phyloP scores from a whole-genome alignment of 1,140 invertebrate genomes.

The Atopsyche davidsoni region DNA sequence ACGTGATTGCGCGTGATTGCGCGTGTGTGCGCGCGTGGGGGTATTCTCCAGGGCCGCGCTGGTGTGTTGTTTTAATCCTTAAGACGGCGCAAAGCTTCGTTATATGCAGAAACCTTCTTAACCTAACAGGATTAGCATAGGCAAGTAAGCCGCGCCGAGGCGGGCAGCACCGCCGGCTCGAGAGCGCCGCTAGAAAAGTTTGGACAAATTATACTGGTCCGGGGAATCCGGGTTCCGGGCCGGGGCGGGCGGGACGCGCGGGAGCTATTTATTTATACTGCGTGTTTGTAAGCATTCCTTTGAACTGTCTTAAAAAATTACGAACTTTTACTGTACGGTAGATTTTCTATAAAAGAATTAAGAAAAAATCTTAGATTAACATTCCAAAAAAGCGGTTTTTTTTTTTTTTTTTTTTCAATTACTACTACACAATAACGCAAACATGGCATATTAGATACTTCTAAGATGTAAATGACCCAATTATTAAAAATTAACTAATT shows the following conservation, averaged over 20 bases:
- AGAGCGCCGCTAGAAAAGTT: neutral
- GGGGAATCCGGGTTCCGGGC: neutral
- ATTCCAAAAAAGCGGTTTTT: no score
- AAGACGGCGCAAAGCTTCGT: constrained; percentile 56
- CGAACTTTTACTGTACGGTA: no score
- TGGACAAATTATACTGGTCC: neutral
- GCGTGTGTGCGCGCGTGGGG: no score
- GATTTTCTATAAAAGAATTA: no score
- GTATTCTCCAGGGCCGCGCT: constrained; percentile 39
- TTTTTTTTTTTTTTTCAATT: no score
- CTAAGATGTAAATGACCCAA: no score
- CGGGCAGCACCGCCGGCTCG: constrained; percentile 6
- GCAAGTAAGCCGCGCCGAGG: constrained; percentile 41
- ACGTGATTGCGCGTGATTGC: constrained; percentile 3
- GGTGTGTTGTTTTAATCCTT: constrained; percentile 52
- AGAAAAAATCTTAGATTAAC: no score
- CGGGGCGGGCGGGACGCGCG: neutral
- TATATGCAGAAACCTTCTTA: constrained; percentile 63
- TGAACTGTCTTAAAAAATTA: no score
- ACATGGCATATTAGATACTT: no score
- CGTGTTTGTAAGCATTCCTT: neutral
- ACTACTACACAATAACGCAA: no score
- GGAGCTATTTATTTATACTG: constrained; percentile 6
- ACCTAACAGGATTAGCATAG: constrained; percentile 61
- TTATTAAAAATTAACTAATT: no score